These are phyloP conservation scores for Crepidodera aurea DNA, from an alignment of 2,888 invertebrate species.

Conservation along the genomic window DNA sequence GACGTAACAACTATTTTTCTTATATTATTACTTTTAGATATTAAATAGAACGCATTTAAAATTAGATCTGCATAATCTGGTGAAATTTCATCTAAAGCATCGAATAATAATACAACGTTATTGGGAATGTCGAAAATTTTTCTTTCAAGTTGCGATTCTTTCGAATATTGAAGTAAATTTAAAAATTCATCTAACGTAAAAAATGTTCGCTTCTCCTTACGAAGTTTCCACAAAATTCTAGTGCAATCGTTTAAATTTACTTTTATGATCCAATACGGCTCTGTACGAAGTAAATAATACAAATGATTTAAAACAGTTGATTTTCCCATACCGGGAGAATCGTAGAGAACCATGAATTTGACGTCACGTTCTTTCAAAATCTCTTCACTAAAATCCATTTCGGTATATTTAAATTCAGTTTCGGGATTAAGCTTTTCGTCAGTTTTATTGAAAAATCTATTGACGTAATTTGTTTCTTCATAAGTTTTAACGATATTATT, in stretches of 20 bases:
- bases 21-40: constrained; percentile 1
- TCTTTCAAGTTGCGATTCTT: neutral
- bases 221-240: neutral
- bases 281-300: neutral
- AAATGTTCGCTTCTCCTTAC: neutral
- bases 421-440: neutral
- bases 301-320: constrained; percentile 8
- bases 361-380: neutral
- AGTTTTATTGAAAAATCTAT: neutral
- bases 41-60: constrained; percentile 1
- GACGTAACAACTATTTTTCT: constrained; percentile 21
- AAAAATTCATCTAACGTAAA: constrained; percentile 11
- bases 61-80: constrained; percentile 20
- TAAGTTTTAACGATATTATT: neutral
- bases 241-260: constrained; percentile 15
- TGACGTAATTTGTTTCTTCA: neutral
- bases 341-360: constrained; percentile 16
- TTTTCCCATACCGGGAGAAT: constrained; percentile 24
- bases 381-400: neutral
- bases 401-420: too few relatives aligned
- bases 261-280: constrained; percentile 9
- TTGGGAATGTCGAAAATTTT: constrained; percentile 8
- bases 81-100: constrained; percentile 27
- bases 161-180: neutral
- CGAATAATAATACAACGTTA: constrained; percentile 17